Base-by-base conservation (phyloP, 2,888 invertebrate genomes). In the Nephrotoma appendiculata region DNA sequence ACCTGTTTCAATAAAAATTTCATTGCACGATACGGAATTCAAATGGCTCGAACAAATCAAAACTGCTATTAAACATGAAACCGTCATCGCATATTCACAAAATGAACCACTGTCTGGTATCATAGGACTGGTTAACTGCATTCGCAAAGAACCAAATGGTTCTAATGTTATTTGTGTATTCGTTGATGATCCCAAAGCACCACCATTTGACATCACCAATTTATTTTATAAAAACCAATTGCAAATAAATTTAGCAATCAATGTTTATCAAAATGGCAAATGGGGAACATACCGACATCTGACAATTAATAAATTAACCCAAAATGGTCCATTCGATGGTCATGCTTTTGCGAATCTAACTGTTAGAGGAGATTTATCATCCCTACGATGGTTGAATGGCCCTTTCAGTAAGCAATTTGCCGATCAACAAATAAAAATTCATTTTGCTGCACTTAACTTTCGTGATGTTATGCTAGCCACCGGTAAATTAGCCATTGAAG, bases 401-500 rank as follows among this genome's bases (percentile, higher is more conserved):
- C 84, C 84, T 0, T 89, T 93, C 41, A 95, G 96, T 0, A 92
- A 93, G 0, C 89, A 93, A 5, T 88, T 90, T 2, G 90, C 93
- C 87, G 87, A 91, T 5, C 92, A 93, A 0, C 90, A 94, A 90
- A 71, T 31, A 19, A 71, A 31, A 31, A 93, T 96, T 0, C 93
- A 95, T 89, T 97, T 96, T 90, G 92, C 97, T 0, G 94, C 98
- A 0, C 91, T 99, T 11, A 99, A 99, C 92, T 99, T 98, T 94
- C 95, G 97, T 89, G 99, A 99, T 91, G 93, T 99, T 0, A 98
- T 99, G 99, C 93, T 97, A 0, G 97, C 98, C 0, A 97, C 97
- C 0, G 98, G 98, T 1, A 97, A 97, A 89, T 93, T 99, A 6
- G 95, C 96, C 6, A 94, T 95, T 0, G 98, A 98, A 90, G 94